These are phyloP conservation scores for Sminthurides aquaticus DNA, from an alignment of 2,888 invertebrate genomes.

Conservation along the genomic window DNA sequence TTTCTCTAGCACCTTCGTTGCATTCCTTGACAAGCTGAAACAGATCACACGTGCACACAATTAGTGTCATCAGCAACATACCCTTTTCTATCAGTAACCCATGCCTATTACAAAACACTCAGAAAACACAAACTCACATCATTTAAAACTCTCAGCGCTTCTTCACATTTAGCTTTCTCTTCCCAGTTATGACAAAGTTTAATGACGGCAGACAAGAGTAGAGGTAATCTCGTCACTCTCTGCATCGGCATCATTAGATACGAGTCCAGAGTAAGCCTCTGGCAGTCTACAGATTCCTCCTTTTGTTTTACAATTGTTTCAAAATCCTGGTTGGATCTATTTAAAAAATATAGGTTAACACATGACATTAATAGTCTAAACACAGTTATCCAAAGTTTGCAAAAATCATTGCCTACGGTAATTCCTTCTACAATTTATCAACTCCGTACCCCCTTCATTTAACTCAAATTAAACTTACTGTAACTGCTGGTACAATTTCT, in stretches of 20 bases:
- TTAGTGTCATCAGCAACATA: no score
- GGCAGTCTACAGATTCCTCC: not conserved
- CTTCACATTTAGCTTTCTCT: not conserved
- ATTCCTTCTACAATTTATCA: no score
- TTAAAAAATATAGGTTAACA: no score
- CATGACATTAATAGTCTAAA: no score
- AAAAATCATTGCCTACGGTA: no score
- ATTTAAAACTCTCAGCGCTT: not conserved
- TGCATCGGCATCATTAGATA: not conserved
- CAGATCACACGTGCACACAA: no score
- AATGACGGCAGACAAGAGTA: not conserved
- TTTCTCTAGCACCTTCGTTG: constrained; percentile 84
- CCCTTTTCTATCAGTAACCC: no score
- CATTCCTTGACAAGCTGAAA: constrained; percentile 77
- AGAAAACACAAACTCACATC: not conserved
- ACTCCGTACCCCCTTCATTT: not conserved
- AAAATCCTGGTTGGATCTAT: not conserved
- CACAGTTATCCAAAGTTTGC: no score
- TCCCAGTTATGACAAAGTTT: not conserved
- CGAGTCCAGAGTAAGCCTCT: not conserved
- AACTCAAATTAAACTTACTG: not conserved
- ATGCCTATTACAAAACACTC: no score
- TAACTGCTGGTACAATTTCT: not conserved
- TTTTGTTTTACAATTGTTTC: not conserved
- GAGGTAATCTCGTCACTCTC: not conserved